Evolutionary conservation across 2,113 vertebrate species (phyloP), one percentile per base, ranked within the genome.

Genomic region (Lutjanus erythropterus): DNA sequence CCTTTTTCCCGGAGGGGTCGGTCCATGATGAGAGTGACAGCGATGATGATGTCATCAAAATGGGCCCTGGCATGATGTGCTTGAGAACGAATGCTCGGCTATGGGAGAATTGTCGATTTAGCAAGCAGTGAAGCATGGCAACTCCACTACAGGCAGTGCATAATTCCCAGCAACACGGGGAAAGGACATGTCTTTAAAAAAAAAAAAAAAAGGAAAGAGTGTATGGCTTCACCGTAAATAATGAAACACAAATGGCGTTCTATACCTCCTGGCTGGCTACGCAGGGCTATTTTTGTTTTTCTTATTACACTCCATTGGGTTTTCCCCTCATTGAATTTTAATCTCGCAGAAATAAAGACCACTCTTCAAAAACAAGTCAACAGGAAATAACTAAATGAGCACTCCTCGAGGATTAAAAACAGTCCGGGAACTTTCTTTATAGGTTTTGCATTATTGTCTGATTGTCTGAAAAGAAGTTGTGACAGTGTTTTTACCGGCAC

Each of bases 21-120:
- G 75, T 86, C 85, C 85, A 55, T 80, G 49, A 25, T 69, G 77
- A 92, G 89, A 93, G 80, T 89, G 92, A 91, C 91, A 93, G 92
- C 83, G 50, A 47, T 84, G 90, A 94, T 94, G 93, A 94, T 93
- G 92, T 94, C 94, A 94, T 94, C 94, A 94, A 92, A 93, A 89
- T 15, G 55, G 84, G 84, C 84, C 85, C 73, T 77, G 78, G 86
- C 86, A 85, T 78, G 80, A 81, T 86, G 86, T 84, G 75, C 75
- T 87, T 44, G 66, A 90, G 83, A 88, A 66, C 60, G 39, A n/a
- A 81, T 68, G 89, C 82, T 69, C 39, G 39, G 78, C 84, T 83
- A 73, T 74, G 58, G 79, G 84, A 85, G 86, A 81, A 81, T 68
- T 85, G 90, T 80, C 49, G 80, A 91, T 92, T 94, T 93, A 89